These are phyloP conservation scores for Drosophila lacicola DNA, from an alignment of 2,888 invertebrate species.

Conservation along the genomic window DNA sequence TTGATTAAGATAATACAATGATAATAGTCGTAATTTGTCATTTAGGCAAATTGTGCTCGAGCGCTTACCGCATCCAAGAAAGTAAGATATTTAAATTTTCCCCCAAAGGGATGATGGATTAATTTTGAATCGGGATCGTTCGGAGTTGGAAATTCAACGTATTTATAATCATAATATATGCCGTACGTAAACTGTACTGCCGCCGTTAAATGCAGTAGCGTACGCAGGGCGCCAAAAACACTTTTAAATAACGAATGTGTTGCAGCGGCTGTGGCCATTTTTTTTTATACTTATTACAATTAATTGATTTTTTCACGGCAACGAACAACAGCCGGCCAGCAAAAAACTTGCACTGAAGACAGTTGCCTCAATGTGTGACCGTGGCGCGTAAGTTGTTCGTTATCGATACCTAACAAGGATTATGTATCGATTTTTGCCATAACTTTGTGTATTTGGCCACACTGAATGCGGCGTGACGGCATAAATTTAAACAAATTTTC, in stretches of 20 bases:
- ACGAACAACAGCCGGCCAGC: conserved; percentile 34
- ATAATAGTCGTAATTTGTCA: conserved; percentile 2
- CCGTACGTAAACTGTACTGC: conserved; percentile 89
- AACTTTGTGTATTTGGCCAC: conserved; percentile 14
- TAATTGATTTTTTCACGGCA: conserved; percentile 71
- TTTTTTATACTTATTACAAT: conserved; percentile 8
- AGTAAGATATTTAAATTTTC: conserved; percentile 94
- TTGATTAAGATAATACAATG: conserved; percentile 25
- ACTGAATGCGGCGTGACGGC: conserved; percentile 4
- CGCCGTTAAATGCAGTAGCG: conserved; percentile 87
- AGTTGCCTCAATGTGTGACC: conserved; percentile 44
- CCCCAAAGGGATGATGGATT: conserved; percentile 87
- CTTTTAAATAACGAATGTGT: conserved; percentile 72
- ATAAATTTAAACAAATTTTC: background rate
- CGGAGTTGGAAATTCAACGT: conserved; percentile 87
- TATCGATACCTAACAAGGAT: conserved; percentile 35
- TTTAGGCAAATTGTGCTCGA: background rate
- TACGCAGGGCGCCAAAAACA: conserved; percentile 77
- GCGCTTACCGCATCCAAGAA: conserved; percentile 83
- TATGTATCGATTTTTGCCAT: conserved; percentile 1
- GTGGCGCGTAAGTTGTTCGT: conserved; percentile 2
- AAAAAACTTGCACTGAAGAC: conserved; percentile 41
- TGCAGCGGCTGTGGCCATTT: conserved; percentile 55
- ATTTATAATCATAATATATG: conserved; percentile 89
- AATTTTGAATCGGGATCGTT: conserved; percentile 61